phyloP scores from a whole-genome alignment of 2,113 vertebrate species.

The Hippocampus guttulatus region DNA sequence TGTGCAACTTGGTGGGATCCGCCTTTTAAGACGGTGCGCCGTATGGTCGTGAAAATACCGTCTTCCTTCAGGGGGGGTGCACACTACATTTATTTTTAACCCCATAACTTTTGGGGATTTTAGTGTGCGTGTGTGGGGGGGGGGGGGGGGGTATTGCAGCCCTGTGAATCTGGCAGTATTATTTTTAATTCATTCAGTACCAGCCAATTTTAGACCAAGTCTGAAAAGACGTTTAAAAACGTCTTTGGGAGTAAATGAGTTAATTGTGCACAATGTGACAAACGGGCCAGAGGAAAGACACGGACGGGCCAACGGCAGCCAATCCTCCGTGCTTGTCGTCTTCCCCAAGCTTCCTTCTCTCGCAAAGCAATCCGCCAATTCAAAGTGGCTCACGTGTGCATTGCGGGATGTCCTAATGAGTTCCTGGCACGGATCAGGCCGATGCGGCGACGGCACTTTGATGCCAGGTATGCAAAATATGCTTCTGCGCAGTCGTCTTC shows the following conservation, averaged over 20 bases:
- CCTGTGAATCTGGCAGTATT: neutral
- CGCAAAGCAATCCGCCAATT: constrained; percentile 34
- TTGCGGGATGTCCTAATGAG: constrained; percentile 52
- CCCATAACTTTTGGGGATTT: too few species aligned
- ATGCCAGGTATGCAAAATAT: constrained; percentile 46
- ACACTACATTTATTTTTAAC: too few species aligned
- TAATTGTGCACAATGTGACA: neutral
- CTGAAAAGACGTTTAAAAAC: too few species aligned
- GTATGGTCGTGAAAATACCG: too few species aligned
- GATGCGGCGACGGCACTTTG: constrained; percentile 44
- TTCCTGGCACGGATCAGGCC: constrained; percentile 52
- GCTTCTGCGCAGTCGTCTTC: constrained; percentile 22
- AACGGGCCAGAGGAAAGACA: neutral
- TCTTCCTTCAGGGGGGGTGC: too few species aligned
- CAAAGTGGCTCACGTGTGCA: constrained; percentile 45
- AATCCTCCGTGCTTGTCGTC: neutral
- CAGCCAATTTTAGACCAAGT: too few species aligned
- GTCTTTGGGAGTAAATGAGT: too few species aligned
- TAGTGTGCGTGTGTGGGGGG: too few species aligned
- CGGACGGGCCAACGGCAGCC: neutral
- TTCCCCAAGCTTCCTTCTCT: neutral
- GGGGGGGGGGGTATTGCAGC: too few species aligned
- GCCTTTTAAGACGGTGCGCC: too few species aligned
- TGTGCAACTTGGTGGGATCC: neutral
- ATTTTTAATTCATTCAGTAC: too few species aligned